Evolutionary conservation across 2,888 invertebrate species (phyloP), one percentile per base, ranked within the genome.

Genomic region (Stenolophus ochropezus): DNA sequence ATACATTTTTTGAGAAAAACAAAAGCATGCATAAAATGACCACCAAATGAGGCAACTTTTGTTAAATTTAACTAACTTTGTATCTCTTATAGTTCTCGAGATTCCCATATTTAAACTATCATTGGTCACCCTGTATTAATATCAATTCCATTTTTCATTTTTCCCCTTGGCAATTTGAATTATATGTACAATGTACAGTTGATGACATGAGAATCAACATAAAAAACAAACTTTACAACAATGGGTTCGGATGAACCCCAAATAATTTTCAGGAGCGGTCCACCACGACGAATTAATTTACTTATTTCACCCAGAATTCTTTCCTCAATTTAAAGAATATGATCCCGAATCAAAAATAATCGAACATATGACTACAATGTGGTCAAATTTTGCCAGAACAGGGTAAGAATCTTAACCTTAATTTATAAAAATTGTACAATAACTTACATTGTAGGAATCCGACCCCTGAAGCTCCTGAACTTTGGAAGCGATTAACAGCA

Each of bases 211-310:
- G n/a, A n/a, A n/a, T n/a, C n/a, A n/a, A n/a, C n/a, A n/a, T n/a
- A n/a, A n/a, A n/a, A n/a, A 75, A 8, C 18, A 14, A 33, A 14
- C 53, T 56, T 75, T 75, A 1, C 3, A 8, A 4, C 11, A 14
- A n/a, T n/a, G n/a, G n/a, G n/a, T n/a, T n/a, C n/a, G n/a, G n/a
- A n/a, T n/a, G n/a, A n/a, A n/a, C n/a, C n/a, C n/a, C n/a, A n/a
- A n/a, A n/a, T n/a, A n/a, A n/a, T n/a, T 76, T 53, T 33, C 25
- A 76, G 89, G 90, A 16, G 88, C 89, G 23, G 89, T 89, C 0
- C 91, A 91, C 84, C 88, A 90, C 84, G 91, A 91, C 83, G 92
- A 92, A 84, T 86, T 91, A 76, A 89, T 91, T 84, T 92, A 91
- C 84, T 83, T 92, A 3, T 91, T 91, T 85, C 88, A 87, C 84